Evolutionary conservation across 30 jellyfish, hydroid and myxozoan genomes (phyloP).

Genomic region (Sanderia malayensis): DNA sequence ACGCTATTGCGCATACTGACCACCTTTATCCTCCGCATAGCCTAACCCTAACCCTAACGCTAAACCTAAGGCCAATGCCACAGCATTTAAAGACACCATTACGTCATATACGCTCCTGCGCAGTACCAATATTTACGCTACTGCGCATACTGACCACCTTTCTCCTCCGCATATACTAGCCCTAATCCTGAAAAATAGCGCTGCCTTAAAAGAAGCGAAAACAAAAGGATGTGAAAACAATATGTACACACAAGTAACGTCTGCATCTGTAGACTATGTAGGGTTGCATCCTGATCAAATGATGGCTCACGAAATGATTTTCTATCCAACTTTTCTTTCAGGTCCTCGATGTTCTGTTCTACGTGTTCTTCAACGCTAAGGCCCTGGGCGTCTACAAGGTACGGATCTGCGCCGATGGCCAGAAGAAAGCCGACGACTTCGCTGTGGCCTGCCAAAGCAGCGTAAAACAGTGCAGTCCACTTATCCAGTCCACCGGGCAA

Average conservation of each 20-base stretch:
- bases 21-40: no score
- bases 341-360: conserved; percentile 67
- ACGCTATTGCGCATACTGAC: no score
- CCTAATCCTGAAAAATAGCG: no score
- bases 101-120: no score
- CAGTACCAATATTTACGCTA: no score
- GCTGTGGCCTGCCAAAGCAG: conserved; percentile 82
- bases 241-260: conserved; percentile 38
- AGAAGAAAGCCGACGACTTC: conserved; percentile 77
- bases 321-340: conserved; percentile 61
- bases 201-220: no score
- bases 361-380: conserved; percentile 63
- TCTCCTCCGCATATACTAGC: no score
- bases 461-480: conserved; percentile 83
- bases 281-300: conserved; percentile 23
- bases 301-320: conserved; percentile 46
- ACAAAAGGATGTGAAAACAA: no score
- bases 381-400: conserved; percentile 75
- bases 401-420: conserved; percentile 76
- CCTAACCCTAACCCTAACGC: no score
- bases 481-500: conserved; percentile 83
- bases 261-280: conserved; percentile 25
- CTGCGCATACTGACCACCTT: no score
- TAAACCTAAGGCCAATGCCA: no score
- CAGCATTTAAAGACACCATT: no score